phyloP scores from a whole-genome alignment of 2,113 vertebrate genomes.

The Cyphomyrus plagiostoma region DNA sequence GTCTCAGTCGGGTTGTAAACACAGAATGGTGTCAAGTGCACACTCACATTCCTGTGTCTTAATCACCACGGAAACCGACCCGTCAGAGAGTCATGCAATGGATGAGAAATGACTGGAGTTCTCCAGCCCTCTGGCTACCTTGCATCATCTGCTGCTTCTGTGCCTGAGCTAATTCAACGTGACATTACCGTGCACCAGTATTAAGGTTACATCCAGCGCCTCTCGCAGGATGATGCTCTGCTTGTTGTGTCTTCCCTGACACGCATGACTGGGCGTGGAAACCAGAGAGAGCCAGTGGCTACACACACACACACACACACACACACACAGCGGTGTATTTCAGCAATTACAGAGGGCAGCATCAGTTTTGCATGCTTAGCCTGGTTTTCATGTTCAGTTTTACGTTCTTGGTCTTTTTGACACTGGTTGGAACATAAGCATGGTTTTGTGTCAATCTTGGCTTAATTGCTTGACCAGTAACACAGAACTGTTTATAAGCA shows the following conservation, averaged over 20 bases:
- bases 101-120: neutral
- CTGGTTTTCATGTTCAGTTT: conserved; percentile 25
- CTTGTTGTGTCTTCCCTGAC: neutral
- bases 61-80: neutral
- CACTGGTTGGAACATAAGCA: neutral
- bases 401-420: neutral
- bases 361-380: conserved; percentile 48
- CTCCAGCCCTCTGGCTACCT: conserved; percentile 19
- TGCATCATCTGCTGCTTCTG: neutral
- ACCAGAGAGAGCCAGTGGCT: conserved; percentile 16
- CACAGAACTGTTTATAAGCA: neutral
- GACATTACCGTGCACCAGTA: neutral
- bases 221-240: neutral
- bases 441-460: neutral
- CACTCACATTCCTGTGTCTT: neutral
- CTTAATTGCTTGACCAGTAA: neutral
- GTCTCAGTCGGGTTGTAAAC: neutral
- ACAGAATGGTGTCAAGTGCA: neutral
- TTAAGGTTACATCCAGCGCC: neutral
- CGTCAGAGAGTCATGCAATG: neutral
- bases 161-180: neutral
- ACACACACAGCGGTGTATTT: conserved; percentile 52
- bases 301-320: conserved; percentile 41
- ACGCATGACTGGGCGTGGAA: neutral
- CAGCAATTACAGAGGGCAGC: conserved; percentile 41